Evolutionary conservation across 2,797 vertebrate genomes (phyloP), one percentile per base, ranked within the genome.

Genomic region (Alcedo atthis): DNA sequence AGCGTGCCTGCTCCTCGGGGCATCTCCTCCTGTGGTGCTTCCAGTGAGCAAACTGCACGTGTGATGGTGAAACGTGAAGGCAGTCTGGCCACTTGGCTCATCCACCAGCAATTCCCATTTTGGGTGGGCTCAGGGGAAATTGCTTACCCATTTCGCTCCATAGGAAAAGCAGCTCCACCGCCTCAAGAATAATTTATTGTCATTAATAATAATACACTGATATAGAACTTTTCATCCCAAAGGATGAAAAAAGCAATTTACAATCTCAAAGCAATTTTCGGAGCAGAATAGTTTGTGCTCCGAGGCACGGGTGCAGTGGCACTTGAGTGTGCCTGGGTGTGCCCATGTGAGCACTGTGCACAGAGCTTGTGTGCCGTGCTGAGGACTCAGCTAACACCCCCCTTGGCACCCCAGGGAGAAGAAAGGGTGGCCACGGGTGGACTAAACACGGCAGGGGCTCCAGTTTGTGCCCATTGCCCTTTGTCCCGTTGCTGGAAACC

Each of bases 161-260:
- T 2, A 40, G 85, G 79, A 94, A 94, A 78, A 64, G 79, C 69
- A 92, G 85, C 54, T 67, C 49, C 35, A 3, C 11, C 0, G 22
- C 87, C 90, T 92, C 78, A 78, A 91, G 93, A 92, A 96, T 93
- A 94, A 96, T 96, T 95, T 92, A 87, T 51, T 83, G 59, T 83
- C 95, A 93, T 96, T 93, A 96, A 95, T 94, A 95, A 86, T 93
- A 96, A 96, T 82, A 94, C 62, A 91, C 42, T 30, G 84, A 87
- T 95, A 93, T 62, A 81, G 93, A 87, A 94, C 43, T 94, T 95
- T 85, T 92, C 86, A 85, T 94, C 96, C 95, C 93, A 78, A 93
- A 95, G 93, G 95, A 96, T 87, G 68, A 84, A 74, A 93, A 93
- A 96, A 95, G 93, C 93, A 95, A 96, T 96, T 95, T 94, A 82